These are phyloP conservation scores for Eira barbara DNA, from an alignment of 2,113 vertebrate species.

Conservation along the genomic window DNA sequence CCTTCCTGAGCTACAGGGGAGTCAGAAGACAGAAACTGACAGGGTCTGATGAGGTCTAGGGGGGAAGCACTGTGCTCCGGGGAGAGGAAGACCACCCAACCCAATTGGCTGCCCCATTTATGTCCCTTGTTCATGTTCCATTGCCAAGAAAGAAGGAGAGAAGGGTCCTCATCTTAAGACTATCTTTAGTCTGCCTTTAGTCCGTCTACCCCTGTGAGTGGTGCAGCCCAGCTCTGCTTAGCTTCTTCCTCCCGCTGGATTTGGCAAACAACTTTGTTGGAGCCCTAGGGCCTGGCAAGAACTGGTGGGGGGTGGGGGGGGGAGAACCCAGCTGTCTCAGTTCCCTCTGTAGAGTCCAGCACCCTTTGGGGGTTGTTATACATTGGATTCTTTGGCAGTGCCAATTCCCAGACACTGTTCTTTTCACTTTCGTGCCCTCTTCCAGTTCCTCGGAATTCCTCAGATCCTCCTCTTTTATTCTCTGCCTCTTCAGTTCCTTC, in stretches of 20 bases:
- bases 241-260: not conserved
- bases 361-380: not conserved
- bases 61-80: not conserved
- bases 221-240: not conserved
- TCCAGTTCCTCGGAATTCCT: not conserved
- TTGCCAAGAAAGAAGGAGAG: not conserved
- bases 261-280: not conserved
- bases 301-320: not conserved
- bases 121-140: not conserved
- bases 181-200: not conserved
- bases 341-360: not conserved
- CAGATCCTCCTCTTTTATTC: not conserved
- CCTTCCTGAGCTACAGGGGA: not conserved
- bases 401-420: not conserved
- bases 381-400: not conserved
- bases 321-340: not conserved
- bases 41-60: not conserved
- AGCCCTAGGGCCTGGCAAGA: not conserved
- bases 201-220: not conserved
- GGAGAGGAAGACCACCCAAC: not conserved
- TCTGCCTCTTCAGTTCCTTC: not conserved
- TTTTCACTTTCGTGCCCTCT: not conserved
- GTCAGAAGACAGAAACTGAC: not conserved
- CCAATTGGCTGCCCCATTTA: not conserved
- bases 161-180: not conserved